Conservation (phyloP, 1,140 invertebrate species). For the Panonychus citri region DNA sequence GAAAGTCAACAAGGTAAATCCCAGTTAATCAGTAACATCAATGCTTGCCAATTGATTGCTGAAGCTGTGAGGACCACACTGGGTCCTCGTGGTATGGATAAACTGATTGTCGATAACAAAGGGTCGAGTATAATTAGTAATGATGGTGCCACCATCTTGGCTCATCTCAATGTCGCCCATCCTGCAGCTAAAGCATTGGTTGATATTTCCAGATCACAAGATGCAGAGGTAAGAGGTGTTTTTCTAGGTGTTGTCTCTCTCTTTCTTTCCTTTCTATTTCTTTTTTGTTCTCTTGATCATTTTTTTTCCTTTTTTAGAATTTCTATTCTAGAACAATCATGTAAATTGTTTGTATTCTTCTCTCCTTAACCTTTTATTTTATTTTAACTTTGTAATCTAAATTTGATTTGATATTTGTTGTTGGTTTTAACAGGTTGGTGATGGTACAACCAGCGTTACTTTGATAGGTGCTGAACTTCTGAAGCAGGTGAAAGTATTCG, state of each 20-base stretch:
- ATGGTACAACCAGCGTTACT: constrained; percentile 92
- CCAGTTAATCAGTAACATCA: constrained; percentile 94
- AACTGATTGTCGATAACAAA: constrained; percentile 72
- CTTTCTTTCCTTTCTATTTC: constrained; percentile 17
- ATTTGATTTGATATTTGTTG: no score
- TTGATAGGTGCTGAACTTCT: constrained; percentile 83
- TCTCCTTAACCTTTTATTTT: no score
- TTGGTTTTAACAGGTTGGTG: constrained; percentile 42
- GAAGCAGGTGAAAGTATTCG: constrained; percentile 77
- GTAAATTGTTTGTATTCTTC: no score
- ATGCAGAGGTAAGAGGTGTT: constrained; percentile 54
- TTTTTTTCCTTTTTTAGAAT: constrained; percentile 1
- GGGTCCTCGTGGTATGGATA: constrained; percentile 97
- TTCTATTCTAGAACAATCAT: no score
- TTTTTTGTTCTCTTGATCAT: neutral
- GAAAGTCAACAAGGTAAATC: constrained; percentile 84
- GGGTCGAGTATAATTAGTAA: constrained; percentile 70
- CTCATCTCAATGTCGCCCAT: constrained; percentile 86
- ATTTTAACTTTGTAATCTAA: no score
- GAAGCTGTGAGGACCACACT: constrained; percentile 90
- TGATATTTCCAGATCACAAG: constrained; percentile 97
- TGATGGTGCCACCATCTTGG: constrained; percentile 97
- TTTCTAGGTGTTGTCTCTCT: constrained; percentile 14
- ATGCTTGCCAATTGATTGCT: constrained; percentile 87
- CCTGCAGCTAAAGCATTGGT: constrained; percentile 92